Evolutionary conservation across 2,888 invertebrate genomes (phyloP).

Genomic region (Aspidiotus rigidus): DNA sequence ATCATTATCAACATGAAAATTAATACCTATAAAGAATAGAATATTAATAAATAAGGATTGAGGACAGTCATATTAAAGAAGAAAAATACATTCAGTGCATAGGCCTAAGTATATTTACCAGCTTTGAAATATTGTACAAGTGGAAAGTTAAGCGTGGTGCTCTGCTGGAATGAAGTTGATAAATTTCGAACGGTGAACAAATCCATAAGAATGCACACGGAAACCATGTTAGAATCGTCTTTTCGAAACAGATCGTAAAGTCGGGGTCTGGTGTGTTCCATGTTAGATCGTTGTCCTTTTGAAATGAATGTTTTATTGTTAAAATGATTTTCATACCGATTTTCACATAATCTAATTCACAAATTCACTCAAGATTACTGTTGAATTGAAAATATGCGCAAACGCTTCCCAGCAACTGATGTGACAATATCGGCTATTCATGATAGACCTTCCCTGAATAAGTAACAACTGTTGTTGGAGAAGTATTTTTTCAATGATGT

Average conservation of each 20-base stretch:
- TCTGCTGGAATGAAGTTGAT: conserved; percentile 66
- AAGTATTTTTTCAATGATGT: too few species aligned
- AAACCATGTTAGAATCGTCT: conserved; percentile 78
- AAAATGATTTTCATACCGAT: too few species aligned
- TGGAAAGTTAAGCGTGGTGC: conserved; percentile 61
- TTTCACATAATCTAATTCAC: too few species aligned
- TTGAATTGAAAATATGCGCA: too few species aligned
- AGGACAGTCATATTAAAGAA: too few species aligned
- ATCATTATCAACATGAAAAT: conserved; percentile 57
- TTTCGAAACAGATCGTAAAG: conserved; percentile 83
- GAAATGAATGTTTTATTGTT: conserved; percentile 37
- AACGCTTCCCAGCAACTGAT: too few species aligned
- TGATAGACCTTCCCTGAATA: too few species aligned
- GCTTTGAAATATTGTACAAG: conserved; percentile 64
- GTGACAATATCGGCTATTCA: too few species aligned
- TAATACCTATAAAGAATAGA: conserved; percentile 41
- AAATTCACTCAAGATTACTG: too few species aligned
- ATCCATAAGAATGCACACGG: conserved; percentile 79
- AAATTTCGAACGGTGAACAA: conserved; percentile 63
- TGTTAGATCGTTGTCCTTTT: conserved; percentile 64
- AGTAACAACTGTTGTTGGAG: too few species aligned
- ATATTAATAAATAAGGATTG: background rate
- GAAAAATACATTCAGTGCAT: too few species aligned
- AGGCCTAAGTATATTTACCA: conserved; percentile 43
- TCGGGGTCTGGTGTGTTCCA: conserved; percentile 81